Evolutionary conservation across 2,888 invertebrate species (phyloP), one percentile per base, ranked within the genome.

Genomic region (Volucella bombylans): DNA sequence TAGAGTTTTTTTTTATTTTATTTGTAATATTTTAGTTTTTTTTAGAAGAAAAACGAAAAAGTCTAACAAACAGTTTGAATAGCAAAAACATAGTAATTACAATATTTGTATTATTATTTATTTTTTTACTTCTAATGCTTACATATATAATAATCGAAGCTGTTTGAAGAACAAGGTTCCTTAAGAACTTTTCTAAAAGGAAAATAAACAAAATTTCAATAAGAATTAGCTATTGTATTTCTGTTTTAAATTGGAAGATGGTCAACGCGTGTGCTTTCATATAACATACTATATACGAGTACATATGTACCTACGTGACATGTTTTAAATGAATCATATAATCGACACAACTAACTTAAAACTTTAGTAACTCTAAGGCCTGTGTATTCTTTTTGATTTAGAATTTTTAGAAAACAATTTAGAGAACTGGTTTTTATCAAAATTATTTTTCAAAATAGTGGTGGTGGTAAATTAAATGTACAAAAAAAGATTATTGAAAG

Each of bases 11-110:
- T 23, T 23, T 23, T 23, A 76, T 81, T 54, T 71, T 61, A 72
- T 64, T 79, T 72, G 79, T 77, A 47, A 31, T 82, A 72, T 80
- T 86, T 86, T 80, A 80, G 82, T 80, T 87, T 82, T 86, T 79
- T 83, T 74, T 72, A 80, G 78, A 82, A 79, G 81, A 57, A 59
- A 18, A 71, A 62, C 12, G 2, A 41, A 52, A 69, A 43, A 8
- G 39, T 74, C 15, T 72, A 69, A 69, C 68, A 74, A 49, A 55
- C 47, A 18, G 52, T 62, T 50, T 39, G 31, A 31, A 68, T 62
- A 78, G 39, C 23, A 62, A 57, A 50, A 15, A 52, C 39, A 65
- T 67, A 64, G 43, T 61, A 45, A 59, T 65, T 50, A 74, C 61
- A 18, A 18, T 18, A 54, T 38, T 45, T 41, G 52, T 57, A 45